These are phyloP conservation scores for Galaxias olidus DNA, from an alignment of 2,797 vertebrate genomes.

Conservation along the genomic window DNA sequence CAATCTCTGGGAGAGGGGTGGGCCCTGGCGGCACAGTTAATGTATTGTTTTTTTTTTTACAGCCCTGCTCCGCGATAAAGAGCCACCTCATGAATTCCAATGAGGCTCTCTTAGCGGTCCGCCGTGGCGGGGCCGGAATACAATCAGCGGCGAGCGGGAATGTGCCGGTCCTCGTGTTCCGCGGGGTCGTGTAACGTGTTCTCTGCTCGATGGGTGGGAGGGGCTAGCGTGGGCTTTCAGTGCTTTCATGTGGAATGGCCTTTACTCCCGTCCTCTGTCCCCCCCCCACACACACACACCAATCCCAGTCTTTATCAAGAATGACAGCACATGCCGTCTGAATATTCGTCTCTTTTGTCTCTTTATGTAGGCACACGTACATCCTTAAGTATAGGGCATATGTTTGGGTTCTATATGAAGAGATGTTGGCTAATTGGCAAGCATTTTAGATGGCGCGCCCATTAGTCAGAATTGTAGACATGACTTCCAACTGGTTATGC, in stretches of 20 bases:
- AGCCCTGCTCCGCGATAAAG: constrained; percentile 59
- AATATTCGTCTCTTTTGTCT: constrained; percentile 19
- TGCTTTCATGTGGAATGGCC: too few relatives aligned
- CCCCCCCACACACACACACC: constrained; percentile 26
- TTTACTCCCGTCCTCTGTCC: constrained; percentile 14
- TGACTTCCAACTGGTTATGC: too few relatives aligned
- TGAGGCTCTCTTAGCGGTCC: constrained; percentile 61
- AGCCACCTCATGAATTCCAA: constrained; percentile 75
- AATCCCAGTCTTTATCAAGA: constrained; percentile 27
- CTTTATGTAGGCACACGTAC: constrained; percentile 10
- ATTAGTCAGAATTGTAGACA: too few relatives aligned
- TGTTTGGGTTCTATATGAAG: background rate
- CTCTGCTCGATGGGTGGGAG: constrained; percentile 47
- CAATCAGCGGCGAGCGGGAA: constrained; percentile 56
- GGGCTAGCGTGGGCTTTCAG: too few relatives aligned
- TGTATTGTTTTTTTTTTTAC: constrained; percentile 74
- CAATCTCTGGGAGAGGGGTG: constrained; percentile 60
- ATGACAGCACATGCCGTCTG: constrained; percentile 17
- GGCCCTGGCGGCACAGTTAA: constrained; percentile 54
- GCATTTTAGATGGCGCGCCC: too few relatives aligned
- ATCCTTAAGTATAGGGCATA: too few relatives aligned
- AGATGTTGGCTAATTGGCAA: too few relatives aligned
- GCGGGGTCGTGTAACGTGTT: constrained; percentile 58
- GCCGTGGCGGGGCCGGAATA: constrained; percentile 54
- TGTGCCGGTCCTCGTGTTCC: constrained; percentile 59